These are phyloP conservation scores for Clarias laeviceps DNA, from an alignment of 2,797 vertebrate species.

Conservation along the genomic window DNA sequence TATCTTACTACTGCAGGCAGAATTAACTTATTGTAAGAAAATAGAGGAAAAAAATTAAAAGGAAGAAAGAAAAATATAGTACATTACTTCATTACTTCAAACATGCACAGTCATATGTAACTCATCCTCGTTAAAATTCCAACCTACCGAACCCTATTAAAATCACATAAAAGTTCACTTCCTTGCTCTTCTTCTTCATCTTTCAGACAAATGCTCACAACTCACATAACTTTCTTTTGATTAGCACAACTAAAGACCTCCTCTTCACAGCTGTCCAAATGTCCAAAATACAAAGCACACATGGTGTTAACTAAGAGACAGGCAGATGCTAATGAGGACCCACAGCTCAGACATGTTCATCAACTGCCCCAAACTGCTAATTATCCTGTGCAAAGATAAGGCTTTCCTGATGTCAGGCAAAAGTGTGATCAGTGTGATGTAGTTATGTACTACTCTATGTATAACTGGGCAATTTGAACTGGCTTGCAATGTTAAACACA, in stretches of 20 bases:
- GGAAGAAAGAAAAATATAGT: background rate
- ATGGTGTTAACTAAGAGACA: conserved; percentile 36
- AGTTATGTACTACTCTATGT: background rate
- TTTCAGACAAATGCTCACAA: conserved; percentile 18
- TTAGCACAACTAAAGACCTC: conserved; percentile 22
- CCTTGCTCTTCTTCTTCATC: background rate
- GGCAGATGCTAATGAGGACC: conserved; percentile 47
- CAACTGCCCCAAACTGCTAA: conserved; percentile 67
- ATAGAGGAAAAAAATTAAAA: background rate
- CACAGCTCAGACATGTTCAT: conserved; percentile 62
- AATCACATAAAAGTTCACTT: background rate
- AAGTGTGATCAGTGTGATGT: background rate
- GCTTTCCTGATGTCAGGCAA: background rate
- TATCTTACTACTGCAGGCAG: conserved; percentile 37
- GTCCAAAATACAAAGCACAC: conserved; percentile 31
- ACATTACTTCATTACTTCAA: too few relatives aligned
- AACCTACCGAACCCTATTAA: background rate
- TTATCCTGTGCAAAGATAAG: conserved; percentile 54
- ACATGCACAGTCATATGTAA: background rate
- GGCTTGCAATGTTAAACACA: background rate
- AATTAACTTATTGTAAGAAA: conserved; percentile 53
- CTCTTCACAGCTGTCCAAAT: conserved; percentile 31
- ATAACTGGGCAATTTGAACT: background rate
- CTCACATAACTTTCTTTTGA: conserved; percentile 31
- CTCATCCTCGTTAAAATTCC: background rate